Percentiles rank a stretch among this genome's conserved stretches.
phyloP scores from a whole-genome alignment of 2,113 vertebrate species.

The Mus pahari region DNA sequence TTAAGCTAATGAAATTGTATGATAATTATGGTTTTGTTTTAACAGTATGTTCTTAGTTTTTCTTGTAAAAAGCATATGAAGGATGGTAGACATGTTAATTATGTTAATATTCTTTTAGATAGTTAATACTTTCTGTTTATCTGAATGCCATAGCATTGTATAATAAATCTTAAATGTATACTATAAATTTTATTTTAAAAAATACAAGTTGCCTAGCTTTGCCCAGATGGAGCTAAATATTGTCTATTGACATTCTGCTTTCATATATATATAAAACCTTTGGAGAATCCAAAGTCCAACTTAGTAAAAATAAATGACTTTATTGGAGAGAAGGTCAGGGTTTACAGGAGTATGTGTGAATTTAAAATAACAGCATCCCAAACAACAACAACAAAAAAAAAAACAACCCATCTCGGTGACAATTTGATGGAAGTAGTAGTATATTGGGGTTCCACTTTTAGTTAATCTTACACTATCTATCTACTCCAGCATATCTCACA shows the following conservation, averaged over 20 bases:
- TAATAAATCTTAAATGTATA: neutral
- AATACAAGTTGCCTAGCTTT: no score
- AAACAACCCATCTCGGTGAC: neutral
- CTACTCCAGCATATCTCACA: neutral
- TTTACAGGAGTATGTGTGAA: neutral
- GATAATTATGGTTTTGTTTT: neutral
- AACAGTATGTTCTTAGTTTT: neutral
- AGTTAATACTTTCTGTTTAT: neutral
- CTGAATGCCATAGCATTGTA: neutral
- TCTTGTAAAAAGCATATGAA: neutral
- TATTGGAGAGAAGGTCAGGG: neutral
- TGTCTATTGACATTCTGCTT: neutral
- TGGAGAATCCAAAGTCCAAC: no score
- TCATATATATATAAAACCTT: no score
- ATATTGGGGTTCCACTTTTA: neutral
- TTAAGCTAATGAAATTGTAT: neutral
- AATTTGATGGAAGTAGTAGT: neutral
- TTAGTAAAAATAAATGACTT: neutral
- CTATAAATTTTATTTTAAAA: neutral
- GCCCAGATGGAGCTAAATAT: neutral
- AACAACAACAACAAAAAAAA: no score
- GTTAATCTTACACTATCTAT: neutral
- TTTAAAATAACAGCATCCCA: neutral
- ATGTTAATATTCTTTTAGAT: neutral
- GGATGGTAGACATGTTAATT: neutral